Conservation (phyloP, 92 coral and sea anemone genomes). For the Phenganax stokvisi region DNA sequence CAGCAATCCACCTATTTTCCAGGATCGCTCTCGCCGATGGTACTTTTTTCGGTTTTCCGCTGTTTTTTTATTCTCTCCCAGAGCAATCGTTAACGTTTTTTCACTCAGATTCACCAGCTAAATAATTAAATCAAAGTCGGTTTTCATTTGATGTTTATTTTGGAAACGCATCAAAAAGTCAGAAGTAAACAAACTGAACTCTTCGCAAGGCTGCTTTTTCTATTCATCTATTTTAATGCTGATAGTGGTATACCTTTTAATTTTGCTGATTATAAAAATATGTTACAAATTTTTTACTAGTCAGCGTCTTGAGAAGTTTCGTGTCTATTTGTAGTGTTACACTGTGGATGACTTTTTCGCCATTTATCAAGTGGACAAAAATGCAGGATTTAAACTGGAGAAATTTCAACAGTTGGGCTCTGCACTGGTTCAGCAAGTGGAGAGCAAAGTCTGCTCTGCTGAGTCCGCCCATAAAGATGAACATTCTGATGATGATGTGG, state of each 20-base stretch:
- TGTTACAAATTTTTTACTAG: not conserved
- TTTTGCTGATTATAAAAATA: not conserved
- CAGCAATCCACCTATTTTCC: not conserved
- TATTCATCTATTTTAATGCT: too few relatives aligned
- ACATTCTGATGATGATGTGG: not conserved
- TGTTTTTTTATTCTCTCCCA: too few relatives aligned
- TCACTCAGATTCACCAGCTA: too few relatives aligned
- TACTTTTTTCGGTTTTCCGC: not conserved
- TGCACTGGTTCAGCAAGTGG: conserved; percentile 26
- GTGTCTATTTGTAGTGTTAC: conserved; percentile 18
- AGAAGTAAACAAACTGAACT: too few relatives aligned
- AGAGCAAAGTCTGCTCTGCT: not conserved
- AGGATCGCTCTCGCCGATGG: too few relatives aligned
- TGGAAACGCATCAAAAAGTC: too few relatives aligned
- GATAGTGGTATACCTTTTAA: too few relatives aligned
- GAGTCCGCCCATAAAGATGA: not conserved
- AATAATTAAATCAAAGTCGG: too few relatives aligned
- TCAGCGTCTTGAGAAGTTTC: too few relatives aligned
- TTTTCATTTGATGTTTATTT: too few relatives aligned
- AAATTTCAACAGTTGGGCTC: conserved; percentile 8
- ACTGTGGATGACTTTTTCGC: conserved; percentile 27
- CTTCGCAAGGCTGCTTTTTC: too few relatives aligned
- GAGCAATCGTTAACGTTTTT: too few relatives aligned
- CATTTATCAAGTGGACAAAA: conserved; percentile 16
- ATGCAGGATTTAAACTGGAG: not conserved